Percentiles rank a stretch among this genome's conserved stretches.
Evolutionary conservation across 1,140 invertebrate genomes (phyloP).

Genomic region (Drosophila nannoptera): DNA sequence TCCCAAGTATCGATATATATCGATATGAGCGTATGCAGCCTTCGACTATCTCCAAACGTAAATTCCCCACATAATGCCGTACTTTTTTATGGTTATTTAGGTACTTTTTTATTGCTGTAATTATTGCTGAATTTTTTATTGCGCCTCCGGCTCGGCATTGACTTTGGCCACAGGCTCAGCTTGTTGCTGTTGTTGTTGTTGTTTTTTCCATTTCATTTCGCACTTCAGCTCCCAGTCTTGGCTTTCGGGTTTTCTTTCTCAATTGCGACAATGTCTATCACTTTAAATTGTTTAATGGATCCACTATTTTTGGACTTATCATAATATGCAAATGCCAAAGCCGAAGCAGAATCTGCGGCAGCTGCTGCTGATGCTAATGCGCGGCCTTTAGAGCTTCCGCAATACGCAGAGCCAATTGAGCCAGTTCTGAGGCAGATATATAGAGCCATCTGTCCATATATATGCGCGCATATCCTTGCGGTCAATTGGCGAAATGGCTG

Average conservation of each 20-base stretch:
- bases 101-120: conserved; percentile 67
- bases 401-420: not conserved
- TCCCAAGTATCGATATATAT: too few species aligned
- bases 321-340: conserved; percentile 55
- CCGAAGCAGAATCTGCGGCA: not conserved
- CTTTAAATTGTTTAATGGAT: conserved; percentile 70
- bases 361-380: conserved; percentile 11
- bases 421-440: conserved; percentile 17
- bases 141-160: conserved; percentile 50
- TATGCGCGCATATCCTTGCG: conserved; percentile 28
- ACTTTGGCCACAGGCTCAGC: conserved; percentile 51
- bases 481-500: conserved; percentile 20
- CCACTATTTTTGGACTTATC: conserved; percentile 50
- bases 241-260: not conserved
- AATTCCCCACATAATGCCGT: conserved; percentile 1
- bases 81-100: conserved; percentile 44
- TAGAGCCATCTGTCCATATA: too few species aligned
- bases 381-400: not conserved
- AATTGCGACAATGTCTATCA: conserved; percentile 42
- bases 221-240: not conserved
- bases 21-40: conserved; percentile 8
- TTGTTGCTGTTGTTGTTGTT: not conserved
- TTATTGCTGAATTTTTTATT: conserved; percentile 75
- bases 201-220: not conserved
- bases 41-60: not conserved